Evolutionary conservation across 2,113 vertebrate species (phyloP).

Genomic region (Etheostoma spectabile): DNA sequence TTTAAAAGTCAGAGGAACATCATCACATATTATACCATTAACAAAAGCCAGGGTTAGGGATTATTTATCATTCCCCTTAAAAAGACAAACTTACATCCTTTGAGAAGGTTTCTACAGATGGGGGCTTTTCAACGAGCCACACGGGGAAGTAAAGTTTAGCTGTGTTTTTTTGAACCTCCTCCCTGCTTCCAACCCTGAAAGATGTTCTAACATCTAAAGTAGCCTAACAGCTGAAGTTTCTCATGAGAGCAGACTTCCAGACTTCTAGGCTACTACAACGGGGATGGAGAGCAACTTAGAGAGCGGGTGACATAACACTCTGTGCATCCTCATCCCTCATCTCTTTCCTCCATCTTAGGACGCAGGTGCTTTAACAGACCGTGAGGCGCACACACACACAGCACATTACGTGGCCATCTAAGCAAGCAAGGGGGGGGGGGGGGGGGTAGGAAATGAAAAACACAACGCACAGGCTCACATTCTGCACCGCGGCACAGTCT

Average conservation of each 20-base stretch:
- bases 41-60: background rate
- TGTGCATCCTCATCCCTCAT: slow-evolving; percentile 70
- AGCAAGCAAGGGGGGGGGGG: slow-evolving; percentile 44
- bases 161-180: too few relatives aligned
- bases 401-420: slow-evolving; percentile 73
- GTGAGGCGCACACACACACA: slow-evolving; percentile 62
- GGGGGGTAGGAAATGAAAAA: background rate
- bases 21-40: background rate
- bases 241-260: background rate
- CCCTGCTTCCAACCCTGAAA: background rate
- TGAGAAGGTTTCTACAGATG: background rate
- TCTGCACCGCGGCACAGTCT: slow-evolving; percentile 23
- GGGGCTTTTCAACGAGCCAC: background rate
- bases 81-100: background rate
- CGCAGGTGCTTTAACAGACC: slow-evolving; percentile 83
- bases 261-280: background rate
- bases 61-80: background rate
- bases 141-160: background rate
- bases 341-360: slow-evolving; percentile 86
- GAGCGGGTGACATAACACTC: slow-evolving; percentile 66
- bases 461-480: slow-evolving; percentile 28
- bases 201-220: background rate
- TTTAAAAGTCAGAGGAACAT: background rate
- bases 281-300: slow-evolving; percentile 36
- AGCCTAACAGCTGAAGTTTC: slow-evolving; percentile 16